Base-by-base conservation (phyloP, 1,140 invertebrate species). In the Pseudachorutes palmiensis region DNA sequence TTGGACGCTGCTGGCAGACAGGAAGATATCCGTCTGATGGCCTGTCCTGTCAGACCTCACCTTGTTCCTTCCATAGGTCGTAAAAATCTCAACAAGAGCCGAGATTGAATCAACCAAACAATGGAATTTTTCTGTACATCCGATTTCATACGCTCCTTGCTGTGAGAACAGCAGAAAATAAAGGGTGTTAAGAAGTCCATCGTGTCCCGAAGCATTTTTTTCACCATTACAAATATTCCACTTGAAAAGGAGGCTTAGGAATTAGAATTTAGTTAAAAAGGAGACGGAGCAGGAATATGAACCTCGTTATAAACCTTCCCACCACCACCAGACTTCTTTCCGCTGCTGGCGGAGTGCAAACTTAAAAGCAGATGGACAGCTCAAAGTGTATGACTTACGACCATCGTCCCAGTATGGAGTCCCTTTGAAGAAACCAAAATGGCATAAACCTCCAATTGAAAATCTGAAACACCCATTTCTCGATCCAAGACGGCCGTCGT, bases 401-500 rank as follows among this genome's bases (percentile, higher is more conserved):
- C 91, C 30, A 75, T 74, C 49, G 74, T 72, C 19, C 70, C 74
- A 2, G 88, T 91, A 74, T 84, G 83, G 16, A 90, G 85, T 45
- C 80, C 81, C 80, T 67, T 77, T 76, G 76, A 73, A 66, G 74
- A 76, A 12, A 86, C 79, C 28, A 88, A 84, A 65, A 92, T 87
- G 32, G 90, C 91, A 76, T 88, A 88, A 30, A 94, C 85, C 76
- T 91, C 87, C 24, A 94, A 83, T 74, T 88, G 84, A 80, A 94
- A 94, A 71, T 81, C 83, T 71, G 88, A 86, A 28, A 77, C 75
- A 1, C 90, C 90, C 33, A 84, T 81, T 78, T 97, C 94, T 57
- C 93, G 81, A 79, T 97, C 93, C 72, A 97, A 80, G 29, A 86
- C 80, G 1, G 84, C 86, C 1, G 90, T 87, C 2, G 93, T 93